Evolutionary conservation across 1,140 invertebrate species (phyloP).

Genomic region (Acromyrmex charruanus): DNA sequence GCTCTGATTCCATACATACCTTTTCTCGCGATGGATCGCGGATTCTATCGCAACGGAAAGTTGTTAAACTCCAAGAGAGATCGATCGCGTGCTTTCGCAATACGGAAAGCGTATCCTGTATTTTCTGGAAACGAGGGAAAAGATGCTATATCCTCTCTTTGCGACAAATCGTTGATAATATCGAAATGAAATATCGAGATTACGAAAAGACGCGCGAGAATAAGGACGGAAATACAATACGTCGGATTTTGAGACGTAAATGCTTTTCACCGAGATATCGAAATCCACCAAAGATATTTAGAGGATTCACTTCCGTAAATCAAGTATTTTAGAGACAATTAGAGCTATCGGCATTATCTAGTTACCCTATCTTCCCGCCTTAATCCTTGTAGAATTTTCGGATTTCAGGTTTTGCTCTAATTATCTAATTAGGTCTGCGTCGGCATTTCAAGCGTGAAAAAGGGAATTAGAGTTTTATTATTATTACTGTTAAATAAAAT

Average conservation of each 20-base stretch:
- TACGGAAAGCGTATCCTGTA: neutral
- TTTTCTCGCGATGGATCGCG: constrained; percentile 38
- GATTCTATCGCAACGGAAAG: constrained; percentile 48
- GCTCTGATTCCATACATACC: constrained; percentile 2
- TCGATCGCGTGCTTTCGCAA: constrained; percentile 32
- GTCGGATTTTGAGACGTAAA: constrained; percentile 6
- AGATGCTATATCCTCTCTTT: neutral
- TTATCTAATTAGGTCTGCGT: neutral
- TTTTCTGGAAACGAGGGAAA: neutral
- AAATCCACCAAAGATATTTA: neutral
- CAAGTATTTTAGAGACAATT: constrained; percentile 77
- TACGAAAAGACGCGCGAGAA: neutral
- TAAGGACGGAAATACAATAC: neutral
- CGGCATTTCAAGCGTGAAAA: neutral
- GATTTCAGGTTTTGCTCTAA: constrained; percentile 9
- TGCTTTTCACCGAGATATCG: too few species aligned
- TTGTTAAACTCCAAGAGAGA: constrained; percentile 52
- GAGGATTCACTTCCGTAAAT: constrained; percentile 70
- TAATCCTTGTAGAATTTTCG: constrained; percentile 24
- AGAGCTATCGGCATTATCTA: constrained; percentile 71
- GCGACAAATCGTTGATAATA: constrained; percentile 57
- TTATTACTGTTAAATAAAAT: neutral
- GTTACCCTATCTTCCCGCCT: neutral
- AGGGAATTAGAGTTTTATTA: neutral
- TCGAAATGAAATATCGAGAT: constrained; percentile 9